phyloP scores from a whole-genome alignment of 2,113 vertebrate genomes.

The Crotophaga sulcirostris region DNA sequence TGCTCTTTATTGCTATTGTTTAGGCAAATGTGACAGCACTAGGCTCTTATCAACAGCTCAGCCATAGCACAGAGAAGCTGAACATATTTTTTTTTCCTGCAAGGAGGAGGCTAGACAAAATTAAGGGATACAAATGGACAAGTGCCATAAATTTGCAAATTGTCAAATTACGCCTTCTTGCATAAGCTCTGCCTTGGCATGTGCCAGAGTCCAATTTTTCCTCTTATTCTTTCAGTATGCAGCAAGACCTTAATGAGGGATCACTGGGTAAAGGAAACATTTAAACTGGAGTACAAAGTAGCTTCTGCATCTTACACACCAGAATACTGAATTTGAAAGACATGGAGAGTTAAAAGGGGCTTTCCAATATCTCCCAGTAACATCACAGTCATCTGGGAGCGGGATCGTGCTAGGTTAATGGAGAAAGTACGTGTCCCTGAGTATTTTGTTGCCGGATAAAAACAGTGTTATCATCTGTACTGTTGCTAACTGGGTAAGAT shows the following conservation, averaged over 20 bases:
- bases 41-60: neutral
- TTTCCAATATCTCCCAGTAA: neutral
- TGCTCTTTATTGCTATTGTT: neutral
- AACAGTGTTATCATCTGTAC: neutral
- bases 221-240: neutral
- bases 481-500: neutral
- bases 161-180: neutral
- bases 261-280: neutral
- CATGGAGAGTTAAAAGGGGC: neutral
- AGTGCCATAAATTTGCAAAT: neutral
- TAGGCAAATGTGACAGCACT: neutral
- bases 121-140: neutral
- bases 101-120: neutral
- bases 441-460: neutral
- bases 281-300: neutral
- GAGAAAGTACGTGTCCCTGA: neutral
- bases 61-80: neutral
- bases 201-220: neutral
- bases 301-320: neutral
- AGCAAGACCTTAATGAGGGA: neutral
- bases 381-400: neutral
- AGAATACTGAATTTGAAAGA: neutral
- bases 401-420: neutral
- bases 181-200: neutral
- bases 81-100: conserved; percentile 4